Conservation (phyloP, 2,888 invertebrate genomes). For the Alcis repandata region DNA sequence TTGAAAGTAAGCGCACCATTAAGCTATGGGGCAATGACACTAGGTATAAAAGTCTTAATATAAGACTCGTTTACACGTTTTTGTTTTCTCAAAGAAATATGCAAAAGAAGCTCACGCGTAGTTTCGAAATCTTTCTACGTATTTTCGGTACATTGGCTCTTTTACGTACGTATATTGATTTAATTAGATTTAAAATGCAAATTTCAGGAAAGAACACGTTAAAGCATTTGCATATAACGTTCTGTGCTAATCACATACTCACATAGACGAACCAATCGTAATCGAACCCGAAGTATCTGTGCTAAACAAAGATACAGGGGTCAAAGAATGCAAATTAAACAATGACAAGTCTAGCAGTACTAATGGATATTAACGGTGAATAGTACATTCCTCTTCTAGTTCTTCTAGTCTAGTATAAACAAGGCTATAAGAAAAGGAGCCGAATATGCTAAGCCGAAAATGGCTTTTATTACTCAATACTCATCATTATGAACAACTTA, state of each 20-base stretch:
- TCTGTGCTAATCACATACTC: slow-evolving; percentile 17
- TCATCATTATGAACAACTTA: no score
- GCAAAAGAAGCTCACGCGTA: no score
- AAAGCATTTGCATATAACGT: slow-evolving; percentile 2
- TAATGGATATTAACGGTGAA: slow-evolving; percentile 42
- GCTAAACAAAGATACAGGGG: slow-evolving; percentile 25
- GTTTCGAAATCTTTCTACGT: no score
- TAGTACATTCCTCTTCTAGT: slow-evolving; percentile 37
- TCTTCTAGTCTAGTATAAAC: no score
- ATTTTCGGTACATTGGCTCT: no score
- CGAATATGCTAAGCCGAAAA: no score
- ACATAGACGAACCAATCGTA: slow-evolving; percentile 7
- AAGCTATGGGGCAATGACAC: not conserved
- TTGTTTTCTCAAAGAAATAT: no score
- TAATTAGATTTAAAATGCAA: not conserved
- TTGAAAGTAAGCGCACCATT: slow-evolving; percentile 10
- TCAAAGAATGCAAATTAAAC: slow-evolving; percentile 37
- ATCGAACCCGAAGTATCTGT: slow-evolving; percentile 18
- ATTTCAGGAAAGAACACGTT: not conserved
- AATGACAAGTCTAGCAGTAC: slow-evolving; percentile 24
- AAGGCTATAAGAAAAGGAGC: no score
- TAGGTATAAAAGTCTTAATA: not conserved
- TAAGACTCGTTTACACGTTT: no score
- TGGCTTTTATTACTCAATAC: no score
- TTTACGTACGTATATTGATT: no score